Base-by-base conservation (phyloP, 1,140 invertebrate species). In the Drosophila repletoides region DNA sequence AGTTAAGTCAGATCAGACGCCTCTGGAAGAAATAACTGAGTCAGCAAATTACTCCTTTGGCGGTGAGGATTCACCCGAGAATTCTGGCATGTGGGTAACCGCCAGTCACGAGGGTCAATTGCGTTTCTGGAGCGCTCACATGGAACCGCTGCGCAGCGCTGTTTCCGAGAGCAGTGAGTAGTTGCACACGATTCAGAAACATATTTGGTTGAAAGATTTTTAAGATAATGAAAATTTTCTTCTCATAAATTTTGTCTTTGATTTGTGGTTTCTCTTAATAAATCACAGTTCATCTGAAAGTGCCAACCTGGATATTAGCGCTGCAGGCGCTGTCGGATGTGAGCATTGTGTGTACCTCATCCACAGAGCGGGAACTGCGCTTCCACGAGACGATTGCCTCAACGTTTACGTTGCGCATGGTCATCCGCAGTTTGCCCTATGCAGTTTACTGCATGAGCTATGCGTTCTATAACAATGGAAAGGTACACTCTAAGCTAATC, bases 301-400 rank as follows among this genome's bases (percentile, higher is more conserved):
- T 45, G 91, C 91, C 60, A 81, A 94, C 94, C 0, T 93, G 92
- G 91, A 92, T 95, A 52, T 92, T 93, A 5, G 93, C 94, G 51
- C 91, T 94, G 72, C 92, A 93, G 48, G 93, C 92, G 52, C 90
- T 95, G 76, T 93, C 94, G 0, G 94, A 95, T 86, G 92, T 95
- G 9, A 93, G 93, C 75, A 92, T 95, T 36, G 90, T 95, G 2
- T 94, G 93, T 53, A 93, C 93, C 3, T 93, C 93, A 51, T 94
- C 94, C 1, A 93, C 93, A 2, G 94, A 95, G 87, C 88, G 93
- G 1, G 94, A 95, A 77, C 75, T 95, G 6, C 91, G 94, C 65
- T 95, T 95, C 88, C 95, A 95, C 76, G 94, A 95, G 72, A 94
- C 93, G 7, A 93, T 93, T 0, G 94, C 93, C 3, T 93, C 92